Base-by-base conservation (phyloP, 1,140 invertebrate genomes). In the Mactra quadrangularis region DNA sequence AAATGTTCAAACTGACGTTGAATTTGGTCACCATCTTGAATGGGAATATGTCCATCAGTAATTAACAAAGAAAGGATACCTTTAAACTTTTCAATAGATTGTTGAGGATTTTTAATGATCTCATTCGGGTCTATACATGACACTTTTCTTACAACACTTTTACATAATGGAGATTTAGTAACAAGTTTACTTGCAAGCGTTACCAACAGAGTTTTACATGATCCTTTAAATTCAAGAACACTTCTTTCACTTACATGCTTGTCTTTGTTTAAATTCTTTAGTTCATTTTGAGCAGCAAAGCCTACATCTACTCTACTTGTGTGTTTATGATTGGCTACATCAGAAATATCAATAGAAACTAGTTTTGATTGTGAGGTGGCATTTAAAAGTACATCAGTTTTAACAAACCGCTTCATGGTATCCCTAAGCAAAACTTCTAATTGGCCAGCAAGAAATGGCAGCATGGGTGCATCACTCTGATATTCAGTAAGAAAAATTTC, bases 391-490 rank as follows among this genome's bases (percentile, higher is more conserved):
- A 70, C 53, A 29, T 52, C 45, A 19, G 41, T 11, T 60, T 84
- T 84, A n/a, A 84, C 38, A 35, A 81, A 66, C 57, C 77, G 41
- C 3, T 25, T 59, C 70, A 82, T 68, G 1, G 68, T 22, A 6
- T 15, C 47, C 52, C 66, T 75, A 0, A 86, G 3, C 6, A 82
- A 19, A 1, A 33, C n/a, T 17, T 13, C 27, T 27, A 86, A 52
- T 17, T 86, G 77, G 15, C 0, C 4, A 6, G 27, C 31, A 13
- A 86, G 59, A 41, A 82, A 86, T 9, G 77, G 72, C 11, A 83
- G 22, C 60, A 86, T 82, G 0, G 85, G 85, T 45, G 76, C 64
- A 27, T 86, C 85, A 33, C 60, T 60, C 31, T 86, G 85, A 59
- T 70, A 83, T 1, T 17, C 0, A 25, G 11, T 62, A 19, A 86